phyloP scores from a whole-genome alignment of 2,888 invertebrate species.

The Eretmocerus hayati region DNA sequence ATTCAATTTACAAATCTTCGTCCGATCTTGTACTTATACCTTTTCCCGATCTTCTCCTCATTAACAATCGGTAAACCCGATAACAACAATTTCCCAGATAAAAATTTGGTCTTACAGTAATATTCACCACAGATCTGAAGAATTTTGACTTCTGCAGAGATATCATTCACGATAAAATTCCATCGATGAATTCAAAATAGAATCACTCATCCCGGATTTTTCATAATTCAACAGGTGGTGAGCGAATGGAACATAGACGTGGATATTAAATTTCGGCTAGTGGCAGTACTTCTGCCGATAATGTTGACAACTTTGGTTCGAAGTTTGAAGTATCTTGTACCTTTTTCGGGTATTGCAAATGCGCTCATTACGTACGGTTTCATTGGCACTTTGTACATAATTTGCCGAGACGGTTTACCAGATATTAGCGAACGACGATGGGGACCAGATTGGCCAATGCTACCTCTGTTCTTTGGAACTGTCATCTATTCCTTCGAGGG shows the following conservation, averaged over 20 bases:
- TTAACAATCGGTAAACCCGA: too few species aligned
- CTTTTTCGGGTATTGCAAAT: constrained; percentile 73
- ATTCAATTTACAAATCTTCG: too few species aligned
- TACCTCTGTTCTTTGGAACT: constrained; percentile 91
- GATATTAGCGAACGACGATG: constrained; percentile 54
- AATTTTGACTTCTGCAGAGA: too few species aligned
- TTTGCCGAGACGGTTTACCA: constrained; percentile 67
- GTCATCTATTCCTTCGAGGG: constrained; percentile 96
- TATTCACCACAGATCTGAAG: too few species aligned
- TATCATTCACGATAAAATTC: too few species aligned
- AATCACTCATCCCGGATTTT: too few species aligned
- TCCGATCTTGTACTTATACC: too few species aligned
- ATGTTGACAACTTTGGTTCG: constrained; percentile 68
- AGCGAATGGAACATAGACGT: constrained; percentile 57
- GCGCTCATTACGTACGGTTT: constrained; percentile 68
- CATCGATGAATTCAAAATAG: too few species aligned
- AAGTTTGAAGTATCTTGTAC: constrained; percentile 69
- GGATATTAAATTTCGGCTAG: constrained; percentile 67
- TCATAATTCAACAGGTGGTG: too few species aligned
- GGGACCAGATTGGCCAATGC: constrained; percentile 55
- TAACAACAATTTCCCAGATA: too few species aligned
- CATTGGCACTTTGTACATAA: constrained; percentile 69
- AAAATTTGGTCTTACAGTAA: too few species aligned
- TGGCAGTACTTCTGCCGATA: constrained; percentile 65
- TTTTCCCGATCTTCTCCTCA: too few species aligned